phyloP scores from a whole-genome alignment of 2,797 vertebrate genomes.

The Rhinella marina region DNA sequence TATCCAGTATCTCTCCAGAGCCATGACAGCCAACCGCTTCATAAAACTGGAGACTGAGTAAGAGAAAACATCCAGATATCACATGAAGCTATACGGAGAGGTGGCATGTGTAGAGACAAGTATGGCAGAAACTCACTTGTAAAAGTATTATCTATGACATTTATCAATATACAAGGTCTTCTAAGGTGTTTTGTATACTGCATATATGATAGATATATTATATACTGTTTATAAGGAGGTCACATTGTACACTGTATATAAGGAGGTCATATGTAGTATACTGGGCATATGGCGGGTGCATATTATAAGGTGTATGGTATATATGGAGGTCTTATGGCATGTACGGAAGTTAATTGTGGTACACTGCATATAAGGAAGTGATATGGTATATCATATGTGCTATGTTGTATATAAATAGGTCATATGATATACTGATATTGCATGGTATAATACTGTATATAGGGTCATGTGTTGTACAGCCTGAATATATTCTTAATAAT shows the following conservation, averaged over 20 bases:
- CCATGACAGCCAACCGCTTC: slow-evolving; percentile 69
- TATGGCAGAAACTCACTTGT: neutral
- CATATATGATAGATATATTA: neutral
- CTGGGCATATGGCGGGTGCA: neutral
- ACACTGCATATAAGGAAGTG: too few species aligned
- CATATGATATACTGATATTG: too few species aligned
- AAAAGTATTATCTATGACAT: neutral
- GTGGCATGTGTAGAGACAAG: neutral
- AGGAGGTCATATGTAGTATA: neutral
- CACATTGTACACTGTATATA: neutral
- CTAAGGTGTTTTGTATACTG: neutral
- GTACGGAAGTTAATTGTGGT: too few species aligned
- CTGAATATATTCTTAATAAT: too few species aligned
- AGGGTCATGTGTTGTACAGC: too few species aligned
- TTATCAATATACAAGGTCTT: neutral
- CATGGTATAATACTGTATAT: too few species aligned
- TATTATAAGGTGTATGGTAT: neutral
- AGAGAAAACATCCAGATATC: neutral
- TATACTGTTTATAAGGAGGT: neutral
- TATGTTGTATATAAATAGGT: too few species aligned
- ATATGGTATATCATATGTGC: too few species aligned
- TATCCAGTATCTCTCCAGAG: slow-evolving; percentile 77
- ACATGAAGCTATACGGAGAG: neutral
- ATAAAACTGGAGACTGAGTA: slow-evolving; percentile 70
- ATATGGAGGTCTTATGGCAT: neutral